A percentile compares a stretch with the other conserved stretches of the same genome.
phyloP scores from a whole-genome alignment of 2,113 vertebrate species.

The Chaenogobius annularis region DNA sequence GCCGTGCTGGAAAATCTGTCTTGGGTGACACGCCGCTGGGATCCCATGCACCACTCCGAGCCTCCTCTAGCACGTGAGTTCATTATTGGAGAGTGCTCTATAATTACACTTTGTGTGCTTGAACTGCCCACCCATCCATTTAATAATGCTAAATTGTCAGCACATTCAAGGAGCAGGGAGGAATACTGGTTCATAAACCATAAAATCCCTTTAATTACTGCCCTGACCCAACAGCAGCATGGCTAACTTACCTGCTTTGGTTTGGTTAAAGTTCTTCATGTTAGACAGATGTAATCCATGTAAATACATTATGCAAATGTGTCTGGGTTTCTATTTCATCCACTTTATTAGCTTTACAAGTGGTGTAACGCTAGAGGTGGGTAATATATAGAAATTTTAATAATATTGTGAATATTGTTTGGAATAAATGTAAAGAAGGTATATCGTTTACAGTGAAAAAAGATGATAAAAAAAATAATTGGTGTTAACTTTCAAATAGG shows the following conservation, averaged over 20 bases:
- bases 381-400: no score
- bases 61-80: constrained; percentile 23
- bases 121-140: constrained; percentile 16
- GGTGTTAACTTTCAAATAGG: no score
- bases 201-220: not conserved
- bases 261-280: not conserved
- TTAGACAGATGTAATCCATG: not conserved
- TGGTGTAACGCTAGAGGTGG: not conserved
- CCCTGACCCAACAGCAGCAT: not conserved
- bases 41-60: constrained; percentile 18
- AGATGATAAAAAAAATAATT: no score
- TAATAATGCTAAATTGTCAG: constrained; percentile 18
- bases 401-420: no score
- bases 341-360: no score
- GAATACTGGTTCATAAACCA: not conserved
- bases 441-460: no score
- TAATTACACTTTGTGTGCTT: constrained; percentile 35
- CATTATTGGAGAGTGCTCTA: constrained; percentile 32
- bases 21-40: constrained; percentile 20
- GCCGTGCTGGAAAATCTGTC: constrained; percentile 50
- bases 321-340: not conserved
- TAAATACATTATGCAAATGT: not conserved
- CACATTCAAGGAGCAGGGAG: not conserved
- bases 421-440: no score
- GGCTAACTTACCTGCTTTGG: not conserved